A percentile compares a stretch with the other conserved stretches of the same genome.
These are phyloP conservation scores for Leptinotarsa tumamoca DNA, from an alignment of 2,888 invertebrate species.

Conservation along the genomic window DNA sequence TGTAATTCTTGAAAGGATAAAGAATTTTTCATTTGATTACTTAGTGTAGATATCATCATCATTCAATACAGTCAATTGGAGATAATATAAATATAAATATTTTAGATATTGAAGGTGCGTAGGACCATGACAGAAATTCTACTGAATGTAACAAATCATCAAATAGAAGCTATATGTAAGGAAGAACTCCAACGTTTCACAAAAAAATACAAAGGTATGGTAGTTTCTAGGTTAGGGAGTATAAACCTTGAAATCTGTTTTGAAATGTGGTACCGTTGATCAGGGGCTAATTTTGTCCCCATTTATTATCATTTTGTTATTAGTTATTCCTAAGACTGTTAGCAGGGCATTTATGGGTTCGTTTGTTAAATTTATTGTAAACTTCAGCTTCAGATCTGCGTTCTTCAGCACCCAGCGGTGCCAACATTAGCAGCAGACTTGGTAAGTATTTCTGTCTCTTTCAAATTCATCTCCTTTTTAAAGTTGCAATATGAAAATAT, in stretches of 20 bases:
- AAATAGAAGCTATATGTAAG: constrained; percentile 85
- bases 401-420: constrained; percentile 67
- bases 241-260: constrained; percentile 26
- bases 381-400: constrained; percentile 67
- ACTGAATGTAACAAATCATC: constrained; percentile 92
- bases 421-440: constrained; percentile 89
- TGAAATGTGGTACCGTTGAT: constrained; percentile 23
- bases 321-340: constrained; percentile 59
- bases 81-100: constrained; percentile 32
- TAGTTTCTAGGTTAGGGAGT: constrained; percentile 54
- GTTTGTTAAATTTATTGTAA: constrained; percentile 64
- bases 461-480: constrained; percentile 3
- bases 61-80: too few relatives aligned
- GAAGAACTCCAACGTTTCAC: constrained; percentile 86
- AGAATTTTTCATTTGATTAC: too few relatives aligned
- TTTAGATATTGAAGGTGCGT: constrained; percentile 88
- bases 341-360: constrained; percentile 62
- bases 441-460: constrained; percentile 75
- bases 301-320: constrained; percentile 29
- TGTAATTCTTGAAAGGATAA: too few relatives aligned
- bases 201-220: constrained; percentile 80
- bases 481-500: constrained; percentile 19
- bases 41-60: too few relatives aligned
- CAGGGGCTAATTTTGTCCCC: constrained; percentile 21
- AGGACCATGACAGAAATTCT: constrained; percentile 92